Percentiles rank a stretch among this genome's conserved stretches.
Conservation (phyloP, 1,140 invertebrate genomes). For the Pachyrhynchus sulphureomaculatus region DNA sequence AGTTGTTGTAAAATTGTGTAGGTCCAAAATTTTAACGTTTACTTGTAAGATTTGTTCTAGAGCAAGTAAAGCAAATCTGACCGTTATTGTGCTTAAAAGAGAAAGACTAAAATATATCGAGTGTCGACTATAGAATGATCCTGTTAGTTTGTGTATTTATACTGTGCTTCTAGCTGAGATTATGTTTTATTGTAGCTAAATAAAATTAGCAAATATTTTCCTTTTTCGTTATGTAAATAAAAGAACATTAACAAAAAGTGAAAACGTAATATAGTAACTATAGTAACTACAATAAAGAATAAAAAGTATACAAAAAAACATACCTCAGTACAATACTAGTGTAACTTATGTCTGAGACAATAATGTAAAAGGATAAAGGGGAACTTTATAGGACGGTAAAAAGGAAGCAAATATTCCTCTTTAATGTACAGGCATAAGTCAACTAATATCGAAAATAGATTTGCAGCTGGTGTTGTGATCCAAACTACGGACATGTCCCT, state of each 20-base stretch:
- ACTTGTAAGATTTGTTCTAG: no score
- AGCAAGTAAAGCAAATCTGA: no score
- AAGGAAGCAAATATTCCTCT: constrained; percentile 49
- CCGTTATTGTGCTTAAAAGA: no score
- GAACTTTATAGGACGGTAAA: constrained; percentile 51
- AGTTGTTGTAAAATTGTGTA: no score
- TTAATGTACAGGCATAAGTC: constrained; percentile 51
- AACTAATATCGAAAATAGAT: constrained; percentile 48
- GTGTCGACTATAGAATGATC: no score
- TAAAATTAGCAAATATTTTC: constrained; percentile 4
- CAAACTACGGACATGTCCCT: constrained; percentile 45
- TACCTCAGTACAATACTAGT: constrained; percentile 36
- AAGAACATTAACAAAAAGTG: neutral
- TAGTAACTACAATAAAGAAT: constrained; percentile 3
- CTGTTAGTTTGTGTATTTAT: no score
- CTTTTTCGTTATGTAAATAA: neutral
- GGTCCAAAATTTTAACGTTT: no score
- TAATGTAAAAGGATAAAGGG: constrained; percentile 53
- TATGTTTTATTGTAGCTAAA: neutral
- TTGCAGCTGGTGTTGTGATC: constrained; percentile 47
- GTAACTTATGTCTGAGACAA: constrained; percentile 46
- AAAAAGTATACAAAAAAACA: constrained; percentile 20
- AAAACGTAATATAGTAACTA: neutral
- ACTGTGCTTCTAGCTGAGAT: no score
- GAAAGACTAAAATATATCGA: no score